Evolutionary conservation across 1,140 invertebrate genomes (phyloP).

Genomic region (Brachionus koreanus): DNA sequence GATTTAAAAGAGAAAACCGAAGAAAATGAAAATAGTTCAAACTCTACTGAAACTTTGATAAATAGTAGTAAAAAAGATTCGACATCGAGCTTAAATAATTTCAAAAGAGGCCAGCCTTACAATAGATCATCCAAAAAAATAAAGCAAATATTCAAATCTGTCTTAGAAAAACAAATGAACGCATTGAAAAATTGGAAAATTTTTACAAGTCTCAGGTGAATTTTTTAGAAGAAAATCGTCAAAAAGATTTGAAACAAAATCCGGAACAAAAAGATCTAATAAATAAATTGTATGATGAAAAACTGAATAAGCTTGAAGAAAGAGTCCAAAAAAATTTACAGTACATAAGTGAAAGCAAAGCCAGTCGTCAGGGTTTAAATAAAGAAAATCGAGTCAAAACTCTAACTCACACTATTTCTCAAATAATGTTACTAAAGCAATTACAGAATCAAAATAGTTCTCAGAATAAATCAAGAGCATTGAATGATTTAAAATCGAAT

Average conservation of each 20-base stretch:
- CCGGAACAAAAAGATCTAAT: background rate
- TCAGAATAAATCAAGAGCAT: slow-evolving; percentile 13
- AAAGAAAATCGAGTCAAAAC: slow-evolving; percentile 19
- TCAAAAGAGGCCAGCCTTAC: background rate
- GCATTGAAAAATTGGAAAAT: slow-evolving; percentile 29
- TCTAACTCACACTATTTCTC: slow-evolving; percentile 20
- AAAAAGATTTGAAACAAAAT: slow-evolving; percentile 21
- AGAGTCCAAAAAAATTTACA: slow-evolving; percentile 28
- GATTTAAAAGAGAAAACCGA: background rate
- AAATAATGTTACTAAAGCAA: slow-evolving; percentile 26
- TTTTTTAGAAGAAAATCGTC: slow-evolving; percentile 15
- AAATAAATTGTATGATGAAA: background rate
- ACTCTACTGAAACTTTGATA: background rate
- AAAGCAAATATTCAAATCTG: slow-evolving; percentile 36
- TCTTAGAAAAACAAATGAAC: slow-evolving; percentile 37
- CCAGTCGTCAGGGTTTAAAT: background rate
- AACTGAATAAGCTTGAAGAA: background rate
- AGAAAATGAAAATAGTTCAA: background rate
- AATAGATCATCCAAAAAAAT: slow-evolving; percentile 36
- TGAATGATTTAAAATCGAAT: slow-evolving; percentile 30
- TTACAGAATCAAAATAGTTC: background rate
- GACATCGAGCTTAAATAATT: background rate
- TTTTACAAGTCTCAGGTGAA: slow-evolving; percentile 24
- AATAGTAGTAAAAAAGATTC: background rate
- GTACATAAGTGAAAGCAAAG: slow-evolving; percentile 1